phyloP scores from a whole-genome alignment of 2,888 invertebrate species.

The Sinhomidia bicolor region DNA sequence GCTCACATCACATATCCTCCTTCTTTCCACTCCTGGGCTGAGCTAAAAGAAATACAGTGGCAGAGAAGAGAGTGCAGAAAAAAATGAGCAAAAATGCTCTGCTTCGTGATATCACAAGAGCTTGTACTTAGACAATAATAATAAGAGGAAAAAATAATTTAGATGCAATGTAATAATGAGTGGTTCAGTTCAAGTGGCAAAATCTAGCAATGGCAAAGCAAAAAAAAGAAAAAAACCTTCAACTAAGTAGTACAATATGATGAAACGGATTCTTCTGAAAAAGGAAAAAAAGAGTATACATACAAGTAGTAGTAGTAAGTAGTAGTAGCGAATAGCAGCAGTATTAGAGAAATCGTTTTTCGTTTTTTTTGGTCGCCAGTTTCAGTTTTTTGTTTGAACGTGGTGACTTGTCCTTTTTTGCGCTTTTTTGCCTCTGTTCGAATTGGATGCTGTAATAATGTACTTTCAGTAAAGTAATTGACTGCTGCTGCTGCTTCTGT shows the following conservation, averaged over 20 bases:
- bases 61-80: slow-evolving; percentile 39
- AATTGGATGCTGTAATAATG: slow-evolving; percentile 66
- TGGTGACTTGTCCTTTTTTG: slow-evolving; percentile 54
- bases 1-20: slow-evolving; percentile 36
- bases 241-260: no score
- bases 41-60: slow-evolving; percentile 38
- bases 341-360: no score
- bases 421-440: slow-evolving; percentile 54
- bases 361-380: background rate
- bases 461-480: slow-evolving; percentile 73
- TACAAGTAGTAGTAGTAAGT: background rate
- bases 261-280: no score
- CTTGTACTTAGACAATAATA: background rate
- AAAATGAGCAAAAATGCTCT: slow-evolving; percentile 12
- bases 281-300: background rate
- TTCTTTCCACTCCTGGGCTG: background rate
- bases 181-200: slow-evolving; percentile 54
- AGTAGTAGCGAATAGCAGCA: no score
- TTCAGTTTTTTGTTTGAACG: slow-evolving; percentile 46
- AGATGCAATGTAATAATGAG: slow-evolving; percentile 63
- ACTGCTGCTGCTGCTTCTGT: slow-evolving; percentile 63
- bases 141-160: slow-evolving; percentile 54
- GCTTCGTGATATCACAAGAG: background rate
- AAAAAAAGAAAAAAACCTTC: no score
- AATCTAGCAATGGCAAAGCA: background rate